These are phyloP conservation scores for Leucoraja erinaceus DNA, from an alignment of 2,113 vertebrate genomes.

Conservation along the genomic window DNA sequence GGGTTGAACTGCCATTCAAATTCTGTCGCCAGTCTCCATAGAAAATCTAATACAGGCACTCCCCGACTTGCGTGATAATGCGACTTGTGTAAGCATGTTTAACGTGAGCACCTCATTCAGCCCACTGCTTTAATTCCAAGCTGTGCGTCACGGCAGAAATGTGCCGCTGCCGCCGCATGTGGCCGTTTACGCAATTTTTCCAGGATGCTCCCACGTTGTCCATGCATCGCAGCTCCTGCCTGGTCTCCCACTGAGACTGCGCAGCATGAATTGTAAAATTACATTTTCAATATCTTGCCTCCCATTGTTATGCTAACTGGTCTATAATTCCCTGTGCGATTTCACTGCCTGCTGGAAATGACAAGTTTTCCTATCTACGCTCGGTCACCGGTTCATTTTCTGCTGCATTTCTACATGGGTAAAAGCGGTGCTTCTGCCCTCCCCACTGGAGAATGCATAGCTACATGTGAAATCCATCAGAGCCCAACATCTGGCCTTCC, in stretches of 20 bases:
- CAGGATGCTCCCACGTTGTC: no score
- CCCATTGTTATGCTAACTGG: not conserved
- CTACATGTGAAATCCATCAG: not conserved
- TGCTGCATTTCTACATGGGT: not conserved
- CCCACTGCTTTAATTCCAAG: no score
- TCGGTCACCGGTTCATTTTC: not conserved
- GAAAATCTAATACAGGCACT: not conserved
- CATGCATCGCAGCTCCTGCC: no score
- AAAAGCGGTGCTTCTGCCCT: not conserved
- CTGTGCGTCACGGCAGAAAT: no score
- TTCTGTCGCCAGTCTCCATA: not conserved
- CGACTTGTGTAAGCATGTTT: no score
- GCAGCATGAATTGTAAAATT: no score
- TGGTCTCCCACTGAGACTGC: no score
- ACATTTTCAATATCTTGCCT: not conserved
- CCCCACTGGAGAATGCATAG: not conserved
- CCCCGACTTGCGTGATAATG: no score
- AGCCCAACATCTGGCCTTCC: not conserved
- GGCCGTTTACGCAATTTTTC: no score
- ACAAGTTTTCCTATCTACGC: not conserved
- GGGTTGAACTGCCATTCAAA: not conserved
- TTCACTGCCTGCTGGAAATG: not conserved
- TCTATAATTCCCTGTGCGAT: not conserved
- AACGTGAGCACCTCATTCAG: no score
- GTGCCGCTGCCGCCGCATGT: no score